Evolutionary conservation across 2,113 vertebrate genomes (phyloP), one percentile per base, ranked within the genome.

Genomic region (Acrocephalus kingi): DNA sequence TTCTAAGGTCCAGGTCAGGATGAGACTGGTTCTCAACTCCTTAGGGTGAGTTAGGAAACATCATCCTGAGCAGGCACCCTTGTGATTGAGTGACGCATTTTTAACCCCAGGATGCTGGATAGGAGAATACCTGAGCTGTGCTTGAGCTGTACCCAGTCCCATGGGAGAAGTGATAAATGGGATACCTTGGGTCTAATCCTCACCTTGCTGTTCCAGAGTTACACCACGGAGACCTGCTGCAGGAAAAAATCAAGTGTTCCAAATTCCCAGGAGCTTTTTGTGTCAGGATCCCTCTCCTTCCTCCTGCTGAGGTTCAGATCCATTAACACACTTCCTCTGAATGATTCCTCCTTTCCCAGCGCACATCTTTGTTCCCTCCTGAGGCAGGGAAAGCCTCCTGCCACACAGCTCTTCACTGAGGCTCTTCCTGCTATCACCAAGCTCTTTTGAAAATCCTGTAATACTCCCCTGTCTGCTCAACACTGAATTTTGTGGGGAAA

Each of bases 391-490:
- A 91, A 85, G 41, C 35, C 5, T 3, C 28, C 77, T 84, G 66
- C 52, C 84, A 27, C 4, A 2, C 2, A 11, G 41, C 55, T 86
- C 55, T 58, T 80, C 37, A 22, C 7, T 0, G n/a, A 84, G 64
- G 8, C 72, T 6, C 3, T 8, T 49, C 1, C 1, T 62, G 21
- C 12, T 58, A 33, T 17, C 81, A 84, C 5, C 63, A 61, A 49
- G 62, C 28, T 15, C 61, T 59, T 87, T 19, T 85, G 71, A 90
- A 94, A 92, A 79, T 61, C 52, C 82, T 64, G 4, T 68, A 68
- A 93, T 78, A 17, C 27, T 94, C 77, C 48, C 72, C 85, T 94
- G 61, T 48, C 63, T 84, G 52, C 79, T 89, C 86, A 74, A 28
- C 30, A 4, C 35, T 22, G 76, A 55, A 51, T 92, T 93, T 92